Evolutionary conservation across 2,888 invertebrate genomes (phyloP).

Genomic region (Lysandra bellargus): DNA sequence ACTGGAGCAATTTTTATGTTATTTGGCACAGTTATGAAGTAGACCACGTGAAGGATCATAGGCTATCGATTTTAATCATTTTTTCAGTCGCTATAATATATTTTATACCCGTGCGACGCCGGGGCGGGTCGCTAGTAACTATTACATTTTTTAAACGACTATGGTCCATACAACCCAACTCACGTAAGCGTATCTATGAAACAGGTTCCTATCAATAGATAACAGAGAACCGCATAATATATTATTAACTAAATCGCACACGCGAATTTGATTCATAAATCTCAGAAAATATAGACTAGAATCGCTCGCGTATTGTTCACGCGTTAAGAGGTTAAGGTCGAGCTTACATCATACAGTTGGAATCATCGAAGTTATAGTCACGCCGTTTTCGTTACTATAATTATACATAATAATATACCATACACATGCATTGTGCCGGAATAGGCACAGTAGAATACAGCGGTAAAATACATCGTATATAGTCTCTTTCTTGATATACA

Average conservation of each 20-base stretch:
- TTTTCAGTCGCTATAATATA: no score
- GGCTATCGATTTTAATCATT: no score
- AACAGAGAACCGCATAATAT: conserved; percentile 15
- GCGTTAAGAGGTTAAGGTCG: conserved; percentile 25
- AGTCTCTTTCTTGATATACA: no score
- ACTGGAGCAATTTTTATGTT: no score
- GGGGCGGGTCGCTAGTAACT: no score
- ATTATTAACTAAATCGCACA: conserved; percentile 2
- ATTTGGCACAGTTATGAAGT: no score
- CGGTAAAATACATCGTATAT: neutral
- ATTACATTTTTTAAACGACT: neutral
- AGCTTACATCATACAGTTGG: conserved; percentile 24
- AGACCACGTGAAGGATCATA: no score
- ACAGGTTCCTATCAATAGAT: conserved; percentile 28
- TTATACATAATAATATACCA: neutral
- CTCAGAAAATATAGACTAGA: neutral
- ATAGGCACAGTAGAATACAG: neutral
- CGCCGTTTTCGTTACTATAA: neutral
- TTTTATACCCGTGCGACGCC: no score
- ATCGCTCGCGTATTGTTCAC: neutral
- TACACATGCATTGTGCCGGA: neutral
- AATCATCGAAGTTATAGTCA: conserved; percentile 28
- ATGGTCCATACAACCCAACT: neutral
- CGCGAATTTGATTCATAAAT: neutral
- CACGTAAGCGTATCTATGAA: conserved; percentile 14